Percentiles rank a stretch among this genome's conserved stretches.
Evolutionary conservation across 2,113 vertebrate genomes (phyloP).

Genomic region (Nestor notabilis): DNA sequence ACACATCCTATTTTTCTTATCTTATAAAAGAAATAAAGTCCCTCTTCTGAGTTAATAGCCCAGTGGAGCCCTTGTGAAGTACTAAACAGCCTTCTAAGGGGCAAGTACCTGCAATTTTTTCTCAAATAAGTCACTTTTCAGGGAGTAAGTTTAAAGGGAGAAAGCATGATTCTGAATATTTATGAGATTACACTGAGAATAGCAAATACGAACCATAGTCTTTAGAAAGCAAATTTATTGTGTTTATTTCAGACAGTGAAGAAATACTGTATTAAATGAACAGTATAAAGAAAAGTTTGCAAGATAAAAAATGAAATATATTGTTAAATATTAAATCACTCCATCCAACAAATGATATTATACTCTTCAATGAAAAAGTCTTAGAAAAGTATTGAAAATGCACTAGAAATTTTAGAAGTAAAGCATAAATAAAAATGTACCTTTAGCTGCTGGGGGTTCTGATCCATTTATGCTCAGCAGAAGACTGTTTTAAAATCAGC

Average conservation of each 20-base stretch:
- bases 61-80: neutral
- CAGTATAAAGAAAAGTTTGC: neutral
- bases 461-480: neutral
- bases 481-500: neutral
- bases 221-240: slow-evolving; percentile 45
- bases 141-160: neutral
- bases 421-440: neutral
- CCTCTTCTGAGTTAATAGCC: neutral
- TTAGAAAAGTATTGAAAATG: slow-evolving; percentile 32
- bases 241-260: slow-evolving; percentile 40
- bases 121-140: neutral
- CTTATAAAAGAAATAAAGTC: slow-evolving; percentile 6
- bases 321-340: neutral
- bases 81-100: neutral
- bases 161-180: neutral
- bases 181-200: neutral
- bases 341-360: slow-evolving; percentile 19
- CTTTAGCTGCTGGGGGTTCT: slow-evolving; percentile 12
- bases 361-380: slow-evolving; percentile 24
- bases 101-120: neutral
- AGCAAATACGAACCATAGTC: slow-evolving; percentile 13
- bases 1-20: neutral
- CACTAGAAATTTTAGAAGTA: neutral
- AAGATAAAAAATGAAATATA: neutral
- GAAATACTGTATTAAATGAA: slow-evolving; percentile 45